phyloP scores from a whole-genome alignment of 2,113 vertebrate species.

The Leiothrix lutea region DNA sequence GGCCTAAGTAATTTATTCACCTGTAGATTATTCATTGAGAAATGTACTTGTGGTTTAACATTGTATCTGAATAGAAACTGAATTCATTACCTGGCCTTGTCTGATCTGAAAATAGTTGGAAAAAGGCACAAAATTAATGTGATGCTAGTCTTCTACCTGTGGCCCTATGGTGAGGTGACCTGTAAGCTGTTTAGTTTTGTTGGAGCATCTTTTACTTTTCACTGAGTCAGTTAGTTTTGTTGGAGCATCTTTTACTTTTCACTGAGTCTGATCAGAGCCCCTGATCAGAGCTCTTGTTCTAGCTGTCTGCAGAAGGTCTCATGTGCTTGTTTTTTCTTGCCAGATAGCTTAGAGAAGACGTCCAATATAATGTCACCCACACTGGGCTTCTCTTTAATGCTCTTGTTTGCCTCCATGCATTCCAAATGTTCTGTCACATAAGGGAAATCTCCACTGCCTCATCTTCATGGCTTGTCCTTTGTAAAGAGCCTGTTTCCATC shows the following conservation, averaged over 20 bases:
- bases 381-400: neutral
- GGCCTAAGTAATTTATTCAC: neutral
- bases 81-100: neutral
- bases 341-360: neutral
- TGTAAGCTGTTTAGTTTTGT: neutral
- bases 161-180: neutral
- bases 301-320: neutral
- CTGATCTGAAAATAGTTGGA: neutral
- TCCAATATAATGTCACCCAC: neutral
- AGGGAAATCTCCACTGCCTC: neutral
- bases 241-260: neutral
- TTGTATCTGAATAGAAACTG: neutral
- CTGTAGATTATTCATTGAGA: conserved; percentile 33
- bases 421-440: neutral
- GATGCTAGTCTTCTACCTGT: neutral
- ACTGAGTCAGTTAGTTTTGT: neutral
- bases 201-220: neutral
- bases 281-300: neutral
- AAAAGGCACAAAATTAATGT: neutral
- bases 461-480: neutral
- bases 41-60: neutral
- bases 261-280: neutral
- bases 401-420: rapidly evolving
- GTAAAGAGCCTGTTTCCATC: neutral
- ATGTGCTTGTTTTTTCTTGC: neutral